A percentile compares a stretch with the other conserved stretches of the same genome.
Evolutionary conservation across 1,140 invertebrate genomes (phyloP).

Genomic region (Drosophila pectinifera): DNA sequence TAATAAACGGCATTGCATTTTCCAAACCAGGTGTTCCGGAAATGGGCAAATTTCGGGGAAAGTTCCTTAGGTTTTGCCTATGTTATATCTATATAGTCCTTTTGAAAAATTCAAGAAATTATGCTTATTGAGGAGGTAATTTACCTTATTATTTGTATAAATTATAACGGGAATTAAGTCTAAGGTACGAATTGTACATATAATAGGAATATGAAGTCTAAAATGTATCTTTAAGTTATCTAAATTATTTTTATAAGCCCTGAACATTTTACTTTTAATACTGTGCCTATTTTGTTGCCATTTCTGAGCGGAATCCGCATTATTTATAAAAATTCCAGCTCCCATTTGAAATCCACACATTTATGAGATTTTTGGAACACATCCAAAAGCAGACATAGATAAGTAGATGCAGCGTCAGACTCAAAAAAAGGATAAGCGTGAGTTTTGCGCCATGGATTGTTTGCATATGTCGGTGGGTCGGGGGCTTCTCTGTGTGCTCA

Average conservation of each 20-base stretch:
- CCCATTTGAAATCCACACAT: background rate
- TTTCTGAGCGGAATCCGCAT: background rate
- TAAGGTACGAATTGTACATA: background rate
- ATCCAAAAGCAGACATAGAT: background rate
- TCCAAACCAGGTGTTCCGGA: conserved; percentile 12
- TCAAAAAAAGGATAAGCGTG: background rate
- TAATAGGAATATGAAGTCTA: background rate
- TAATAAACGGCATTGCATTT: conserved; percentile 61
- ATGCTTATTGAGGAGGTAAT: background rate
- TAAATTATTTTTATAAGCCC: no score
- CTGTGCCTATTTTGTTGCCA: background rate
- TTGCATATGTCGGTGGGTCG: conserved; percentile 33
- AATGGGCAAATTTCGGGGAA: conserved; percentile 7
- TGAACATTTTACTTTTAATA: background rate
- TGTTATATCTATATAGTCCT: no score
- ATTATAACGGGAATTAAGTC: background rate
- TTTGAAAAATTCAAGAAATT: conserved; percentile 6
- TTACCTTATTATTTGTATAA: background rate
- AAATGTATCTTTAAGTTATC: background rate
- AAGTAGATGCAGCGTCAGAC: conserved; percentile 28
- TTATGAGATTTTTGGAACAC: conserved; percentile 27
- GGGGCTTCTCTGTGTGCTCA: conserved; percentile 16
- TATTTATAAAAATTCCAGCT: background rate
- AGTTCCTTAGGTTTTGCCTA: no score
- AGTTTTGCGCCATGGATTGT: conserved; percentile 25